Base-by-base conservation (phyloP, 1,140 invertebrate genomes). In the Drosophila serrata region DNA sequence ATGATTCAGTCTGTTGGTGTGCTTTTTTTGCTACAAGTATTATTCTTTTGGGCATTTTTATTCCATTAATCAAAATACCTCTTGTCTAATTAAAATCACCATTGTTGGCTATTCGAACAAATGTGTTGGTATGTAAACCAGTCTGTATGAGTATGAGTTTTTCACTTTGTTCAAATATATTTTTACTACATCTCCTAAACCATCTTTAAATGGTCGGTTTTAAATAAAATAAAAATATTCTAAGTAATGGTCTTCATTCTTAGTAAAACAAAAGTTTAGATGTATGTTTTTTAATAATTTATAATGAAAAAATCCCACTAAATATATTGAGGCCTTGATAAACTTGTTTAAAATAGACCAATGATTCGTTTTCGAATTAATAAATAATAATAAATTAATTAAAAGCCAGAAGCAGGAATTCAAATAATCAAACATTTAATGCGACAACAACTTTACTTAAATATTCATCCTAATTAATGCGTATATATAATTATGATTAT, bases 11-110 rank as follows among this genome's bases (percentile, higher is more conserved):
- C 19, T 8, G 57, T 35, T 40, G 48, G 22, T n/a, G 48, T 48
- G 33, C 29, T 63, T 59, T 49, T 33, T 29, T n/a, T 9, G n/a
- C n/a, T 7, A 15, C 3, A 31, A 31, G 31, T 56, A 13, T 27
- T 27, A 37, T 43, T 24, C 3, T 65, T 81, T 74, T 82, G 79
- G 62, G 19, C 79, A 75, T 65, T 86, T 65, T 55, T 51, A 61
- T 55, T 82, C 33, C 67, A 87, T 87, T 87, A 88, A 88, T 68
- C 75, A 82, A 82, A 86, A 88, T 87, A 43, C 75, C 69, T 78
- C 53, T 74, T 62, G 82, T 40, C 82, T 81, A 81, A 86, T 85
- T 85, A 86, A 85, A 86, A 63, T 42, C 39, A 61, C 74, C 68
- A 59, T 58, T 64, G 62, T 63, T 81, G 78, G 68, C 8, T 15